These are phyloP conservation scores for Lepidurus couesii DNA, from an alignment of 1,140 invertebrate genomes.

Conservation along the genomic window DNA sequence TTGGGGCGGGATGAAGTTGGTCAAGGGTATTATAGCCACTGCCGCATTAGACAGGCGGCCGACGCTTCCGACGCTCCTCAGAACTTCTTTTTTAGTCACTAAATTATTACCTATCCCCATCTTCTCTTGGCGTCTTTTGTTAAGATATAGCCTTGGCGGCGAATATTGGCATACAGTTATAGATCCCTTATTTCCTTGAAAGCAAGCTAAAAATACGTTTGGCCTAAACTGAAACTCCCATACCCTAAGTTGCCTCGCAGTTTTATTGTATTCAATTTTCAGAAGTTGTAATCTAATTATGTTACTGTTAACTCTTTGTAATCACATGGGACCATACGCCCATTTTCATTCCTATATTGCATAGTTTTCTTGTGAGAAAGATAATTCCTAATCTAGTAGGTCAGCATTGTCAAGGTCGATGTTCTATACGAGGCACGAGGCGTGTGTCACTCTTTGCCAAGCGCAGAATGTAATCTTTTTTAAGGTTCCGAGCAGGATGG, in stretches of 20 bases:
- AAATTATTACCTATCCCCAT: neutral
- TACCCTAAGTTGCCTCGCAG: too few relatives aligned
- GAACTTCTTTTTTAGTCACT: neutral
- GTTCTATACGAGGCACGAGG: neutral
- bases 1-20: constrained; percentile 11
- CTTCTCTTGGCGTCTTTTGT: neutral
- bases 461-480: neutral
- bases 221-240: too few relatives aligned
- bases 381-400: constrained; percentile 6
- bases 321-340: too few relatives aligned
- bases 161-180: too few relatives aligned
- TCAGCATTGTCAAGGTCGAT: neutral
- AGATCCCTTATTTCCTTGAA: too few relatives aligned
- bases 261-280: too few relatives aligned
- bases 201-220: too few relatives aligned
- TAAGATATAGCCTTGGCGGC: neutral
- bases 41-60: neutral
- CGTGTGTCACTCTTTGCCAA: neutral
- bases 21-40: neutral
- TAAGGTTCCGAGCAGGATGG: neutral
- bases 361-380: neutral
- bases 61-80: neutral
- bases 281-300: too few relatives aligned
- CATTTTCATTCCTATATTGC: neutral
- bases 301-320: too few relatives aligned